These are phyloP conservation scores for Somateria mollissima DNA, from an alignment of 2,797 vertebrate genomes.

Conservation along the genomic window DNA sequence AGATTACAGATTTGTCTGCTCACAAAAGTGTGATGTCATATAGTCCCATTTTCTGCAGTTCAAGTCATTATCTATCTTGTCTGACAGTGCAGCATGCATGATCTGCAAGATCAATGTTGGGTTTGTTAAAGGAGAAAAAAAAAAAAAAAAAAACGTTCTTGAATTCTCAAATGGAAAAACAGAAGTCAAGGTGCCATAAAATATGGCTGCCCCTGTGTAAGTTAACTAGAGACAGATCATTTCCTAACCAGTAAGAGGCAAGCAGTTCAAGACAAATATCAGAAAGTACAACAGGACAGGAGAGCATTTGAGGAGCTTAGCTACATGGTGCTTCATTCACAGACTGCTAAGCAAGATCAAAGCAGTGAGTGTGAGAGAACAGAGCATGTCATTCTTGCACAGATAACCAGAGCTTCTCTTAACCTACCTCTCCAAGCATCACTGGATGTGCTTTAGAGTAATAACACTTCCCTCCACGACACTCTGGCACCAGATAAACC, in stretches of 20 bases:
- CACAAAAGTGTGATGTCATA: slow-evolving; percentile 74
- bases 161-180: neutral
- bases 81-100: slow-evolving; percentile 52
- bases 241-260: neutral
- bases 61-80: slow-evolving; percentile 74
- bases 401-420: neutral
- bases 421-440: neutral
- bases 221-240: neutral
- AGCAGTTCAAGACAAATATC: neutral
- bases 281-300: neutral
- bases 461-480: rapidly evolving
- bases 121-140: slow-evolving; percentile 4
- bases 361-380: neutral
- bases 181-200: neutral
- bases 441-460: neutral
- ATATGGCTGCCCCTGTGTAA: neutral
- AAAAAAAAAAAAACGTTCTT: neutral
- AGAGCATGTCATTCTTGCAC: neutral
- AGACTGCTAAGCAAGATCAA: neutral
- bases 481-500: rapidly evolving
- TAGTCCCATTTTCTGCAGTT: slow-evolving; percentile 65
- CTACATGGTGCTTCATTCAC: rapidly evolving
- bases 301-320: neutral
- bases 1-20: slow-evolving; percentile 71
- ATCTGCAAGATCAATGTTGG: slow-evolving; percentile 63